A percentile compares a stretch with the other conserved stretches of the same genome.
Evolutionary conservation across 2,888 invertebrate species (phyloP).

Genomic region (Phania funesta): DNA sequence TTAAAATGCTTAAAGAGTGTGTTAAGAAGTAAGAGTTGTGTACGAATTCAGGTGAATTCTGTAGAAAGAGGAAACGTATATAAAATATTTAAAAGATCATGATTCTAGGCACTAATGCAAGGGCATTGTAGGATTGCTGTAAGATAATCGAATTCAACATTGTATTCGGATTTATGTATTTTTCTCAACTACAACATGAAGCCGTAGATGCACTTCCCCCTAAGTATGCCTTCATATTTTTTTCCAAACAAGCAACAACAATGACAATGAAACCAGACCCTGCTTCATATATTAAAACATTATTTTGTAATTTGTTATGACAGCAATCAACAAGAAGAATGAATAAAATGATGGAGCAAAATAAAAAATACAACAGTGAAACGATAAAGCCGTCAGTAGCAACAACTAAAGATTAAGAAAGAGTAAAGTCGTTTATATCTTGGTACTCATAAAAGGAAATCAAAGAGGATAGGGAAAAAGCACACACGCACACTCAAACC

Average conservation of each 20-base stretch:
- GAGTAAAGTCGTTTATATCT: conserved; percentile 27
- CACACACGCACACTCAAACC: background rate
- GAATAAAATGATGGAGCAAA: conserved; percentile 19
- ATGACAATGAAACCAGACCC: conserved; percentile 27
- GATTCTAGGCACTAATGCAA: background rate
- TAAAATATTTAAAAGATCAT: background rate
- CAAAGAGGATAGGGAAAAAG: background rate
- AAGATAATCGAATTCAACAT: background rate
- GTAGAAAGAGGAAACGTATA: background rate
- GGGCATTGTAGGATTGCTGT: background rate
- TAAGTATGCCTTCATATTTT: too few relatives aligned
- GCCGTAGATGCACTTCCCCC: background rate
- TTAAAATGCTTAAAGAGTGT: conserved; percentile 4
- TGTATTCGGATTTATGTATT: too few relatives aligned
- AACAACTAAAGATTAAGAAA: conserved; percentile 22
- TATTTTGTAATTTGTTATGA: conserved; percentile 68
- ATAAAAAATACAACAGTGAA: conserved; percentile 35
- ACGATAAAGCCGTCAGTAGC: conserved; percentile 46
- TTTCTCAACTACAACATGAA: background rate
- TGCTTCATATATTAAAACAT: conserved; percentile 64
- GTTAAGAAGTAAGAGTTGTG: background rate
- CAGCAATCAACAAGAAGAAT: conserved; percentile 65
- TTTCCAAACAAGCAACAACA: background rate
- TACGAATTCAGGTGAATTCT: conserved; percentile 18
- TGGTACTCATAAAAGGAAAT: conserved; percentile 24